Evolutionary conservation across 2,888 invertebrate genomes (phyloP).

Genomic region (Onthophagus sagittarius): DNA sequence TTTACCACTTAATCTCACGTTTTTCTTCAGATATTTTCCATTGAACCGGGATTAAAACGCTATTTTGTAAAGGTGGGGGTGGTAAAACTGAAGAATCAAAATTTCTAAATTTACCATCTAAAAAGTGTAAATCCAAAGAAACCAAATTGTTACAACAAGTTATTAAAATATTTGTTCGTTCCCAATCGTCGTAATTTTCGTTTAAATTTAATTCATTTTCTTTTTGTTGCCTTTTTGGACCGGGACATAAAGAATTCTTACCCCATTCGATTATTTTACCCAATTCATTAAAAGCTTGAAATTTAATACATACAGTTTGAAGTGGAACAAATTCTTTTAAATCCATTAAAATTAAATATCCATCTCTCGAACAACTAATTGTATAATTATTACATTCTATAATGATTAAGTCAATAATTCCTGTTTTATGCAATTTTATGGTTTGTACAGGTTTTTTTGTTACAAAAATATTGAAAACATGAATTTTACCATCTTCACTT

Average conservation of each 20-base stretch:
- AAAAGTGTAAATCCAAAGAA: slow-evolving; percentile 42
- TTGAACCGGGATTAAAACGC: slow-evolving; percentile 43
- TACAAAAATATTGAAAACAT: slow-evolving; percentile 56
- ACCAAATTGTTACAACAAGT: slow-evolving; percentile 57
- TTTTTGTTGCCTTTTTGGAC: slow-evolving; percentile 44
- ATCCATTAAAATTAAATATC: slow-evolving; percentile 59
- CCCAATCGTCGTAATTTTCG: slow-evolving; percentile 35
- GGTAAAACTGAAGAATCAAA: slow-evolving; percentile 37
- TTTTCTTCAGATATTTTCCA: slow-evolving; percentile 38
- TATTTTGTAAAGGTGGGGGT: slow-evolving; percentile 46
- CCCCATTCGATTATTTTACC: slow-evolving; percentile 60
- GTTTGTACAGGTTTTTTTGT: slow-evolving; percentile 44
- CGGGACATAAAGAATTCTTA: slow-evolving; percentile 53
- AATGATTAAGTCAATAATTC: slow-evolving; percentile 55
- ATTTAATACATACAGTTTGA: slow-evolving; percentile 55
- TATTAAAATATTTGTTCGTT: slow-evolving; percentile 49
- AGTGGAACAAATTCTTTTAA: slow-evolving; percentile 55
- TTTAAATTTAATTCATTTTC: neutral
- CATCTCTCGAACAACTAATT: slow-evolving; percentile 55
- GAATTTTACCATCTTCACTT: slow-evolving; percentile 53
- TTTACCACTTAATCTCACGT: slow-evolving; percentile 37
- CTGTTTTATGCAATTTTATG: slow-evolving; percentile 43
- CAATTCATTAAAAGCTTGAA: slow-evolving; percentile 55
- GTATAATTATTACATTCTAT: slow-evolving; percentile 51
- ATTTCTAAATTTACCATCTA: slow-evolving; percentile 31